A percentile compares a stretch with the other conserved stretches of the same genome.
These are phyloP conservation scores for Hippoglossus hippoglossus DNA, from an alignment of 2,797 vertebrate genomes.

Conservation along the genomic window DNA sequence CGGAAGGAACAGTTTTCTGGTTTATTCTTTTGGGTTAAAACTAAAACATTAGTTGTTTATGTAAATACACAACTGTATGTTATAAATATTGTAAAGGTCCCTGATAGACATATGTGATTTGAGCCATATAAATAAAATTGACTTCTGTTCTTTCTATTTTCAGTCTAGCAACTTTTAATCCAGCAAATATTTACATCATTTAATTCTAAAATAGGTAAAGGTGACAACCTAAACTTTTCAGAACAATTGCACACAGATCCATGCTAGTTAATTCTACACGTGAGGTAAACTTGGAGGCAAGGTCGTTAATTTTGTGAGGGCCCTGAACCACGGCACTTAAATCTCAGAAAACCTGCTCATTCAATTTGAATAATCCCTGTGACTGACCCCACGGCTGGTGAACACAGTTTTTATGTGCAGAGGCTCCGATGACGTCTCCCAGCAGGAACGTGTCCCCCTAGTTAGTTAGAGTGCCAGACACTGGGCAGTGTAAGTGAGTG, in stretches of 20 bases:
- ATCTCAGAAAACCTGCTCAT: constrained; percentile 49
- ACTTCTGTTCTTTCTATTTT: not conserved
- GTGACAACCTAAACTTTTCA: no score
- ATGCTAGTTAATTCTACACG: constrained; percentile 11
- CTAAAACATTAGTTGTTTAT: no score
- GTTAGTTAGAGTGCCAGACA: constrained; percentile 90
- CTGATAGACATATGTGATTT: no score
- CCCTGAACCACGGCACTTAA: constrained; percentile 47
- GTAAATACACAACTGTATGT: no score
- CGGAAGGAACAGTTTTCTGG: no score
- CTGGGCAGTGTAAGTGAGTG: constrained; percentile 92
- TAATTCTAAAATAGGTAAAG: not conserved
- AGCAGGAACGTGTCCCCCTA: constrained; percentile 89
- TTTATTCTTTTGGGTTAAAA: no score
- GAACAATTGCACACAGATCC: constrained; percentile 7
- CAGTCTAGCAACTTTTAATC: no score
- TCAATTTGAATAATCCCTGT: constrained; percentile 69
- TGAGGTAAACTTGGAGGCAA: constrained; percentile 6
- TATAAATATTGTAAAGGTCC: no score
- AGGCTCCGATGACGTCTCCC: constrained; percentile 86
- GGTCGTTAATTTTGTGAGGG: constrained; percentile 44
- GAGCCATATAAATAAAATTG: not conserved
- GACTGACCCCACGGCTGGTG: constrained; percentile 61
- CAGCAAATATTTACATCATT: constrained; percentile 8
- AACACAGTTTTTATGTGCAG: constrained; percentile 74